Evolutionary conservation across 2,113 vertebrate genomes (phyloP).

Genomic region (Nanger granti): DNA sequence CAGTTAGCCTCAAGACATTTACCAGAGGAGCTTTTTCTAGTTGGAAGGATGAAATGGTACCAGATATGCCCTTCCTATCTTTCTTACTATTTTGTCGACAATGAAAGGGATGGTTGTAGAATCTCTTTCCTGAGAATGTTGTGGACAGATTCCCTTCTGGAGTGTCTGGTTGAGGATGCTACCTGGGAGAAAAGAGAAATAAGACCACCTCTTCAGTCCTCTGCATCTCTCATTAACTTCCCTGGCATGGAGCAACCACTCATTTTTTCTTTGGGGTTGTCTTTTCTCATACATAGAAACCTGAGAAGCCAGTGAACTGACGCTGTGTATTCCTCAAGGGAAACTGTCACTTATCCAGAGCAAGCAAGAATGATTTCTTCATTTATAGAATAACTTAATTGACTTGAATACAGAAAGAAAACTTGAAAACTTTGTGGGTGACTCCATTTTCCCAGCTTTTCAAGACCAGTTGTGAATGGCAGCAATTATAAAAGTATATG

Average conservation of each 20-base stretch:
- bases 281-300: not conserved
- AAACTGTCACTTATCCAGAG: not conserved
- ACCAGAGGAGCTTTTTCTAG: constrained; percentile 11
- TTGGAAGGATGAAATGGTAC: constrained; percentile 7
- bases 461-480: not conserved
- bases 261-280: not conserved
- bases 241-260: not conserved
- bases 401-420: not conserved
- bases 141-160: not conserved
- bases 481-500: not conserved
- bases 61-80: not conserved
- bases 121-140: not conserved
- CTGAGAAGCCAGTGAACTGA: not conserved
- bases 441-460: not conserved
- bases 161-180: not conserved
- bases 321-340: not conserved
- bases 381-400: not conserved
- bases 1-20: constrained; percentile 47
- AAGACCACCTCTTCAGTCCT: not conserved
- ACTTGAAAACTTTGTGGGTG: not conserved
- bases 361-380: constrained; percentile 31
- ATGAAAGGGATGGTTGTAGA: not conserved
- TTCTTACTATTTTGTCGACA: constrained; percentile 1
- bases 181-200: not conserved
- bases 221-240: not conserved